Evolutionary conservation across 2,113 vertebrate species (phyloP).

Genomic region (Oxyura jamaicensis): DNA sequence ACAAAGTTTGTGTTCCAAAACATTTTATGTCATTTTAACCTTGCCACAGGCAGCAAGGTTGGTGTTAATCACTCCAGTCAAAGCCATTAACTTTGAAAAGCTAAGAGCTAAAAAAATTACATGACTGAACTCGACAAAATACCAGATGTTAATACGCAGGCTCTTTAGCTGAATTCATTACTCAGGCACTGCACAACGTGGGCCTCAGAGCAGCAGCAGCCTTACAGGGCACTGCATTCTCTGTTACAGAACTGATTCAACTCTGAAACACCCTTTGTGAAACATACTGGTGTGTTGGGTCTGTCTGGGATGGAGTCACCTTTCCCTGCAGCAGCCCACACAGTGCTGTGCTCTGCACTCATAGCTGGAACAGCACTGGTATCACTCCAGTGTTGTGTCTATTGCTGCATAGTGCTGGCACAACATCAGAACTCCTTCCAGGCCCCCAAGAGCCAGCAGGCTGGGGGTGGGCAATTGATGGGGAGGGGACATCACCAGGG

Average conservation of each 20-base stretch:
- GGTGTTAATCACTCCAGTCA: conserved; percentile 34
- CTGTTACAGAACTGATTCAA: not conserved
- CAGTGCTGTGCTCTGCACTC: too few species aligned
- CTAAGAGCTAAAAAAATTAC: conserved; percentile 15
- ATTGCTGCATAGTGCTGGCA: too few species aligned
- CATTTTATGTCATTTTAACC: conserved; percentile 35
- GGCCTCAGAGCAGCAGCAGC: not conserved
- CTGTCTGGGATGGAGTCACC: too few species aligned
- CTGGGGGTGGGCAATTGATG: too few species aligned
- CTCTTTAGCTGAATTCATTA: not conserved
- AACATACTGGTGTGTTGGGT: too few species aligned
- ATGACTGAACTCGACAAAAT: not conserved
- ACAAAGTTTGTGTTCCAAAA: conserved; percentile 56
- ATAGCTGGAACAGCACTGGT: too few species aligned
- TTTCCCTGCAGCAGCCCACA: too few species aligned
- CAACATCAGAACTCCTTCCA: too few species aligned
- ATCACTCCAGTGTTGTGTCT: too few species aligned
- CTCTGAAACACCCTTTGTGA: not conserved
- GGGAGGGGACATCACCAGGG: too few species aligned
- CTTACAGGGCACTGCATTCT: not conserved
- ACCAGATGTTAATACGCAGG: not conserved
- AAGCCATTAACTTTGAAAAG: conserved; percentile 50
- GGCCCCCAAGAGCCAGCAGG: too few species aligned
- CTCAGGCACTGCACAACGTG: not conserved
- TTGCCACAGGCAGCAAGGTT: conserved; percentile 37